Percentiles rank a stretch among this genome's conserved stretches.
These are phyloP conservation scores for Zeugodacus cucurbitae DNA, from an alignment of 1,140 invertebrate genomes.

Conservation along the genomic window DNA sequence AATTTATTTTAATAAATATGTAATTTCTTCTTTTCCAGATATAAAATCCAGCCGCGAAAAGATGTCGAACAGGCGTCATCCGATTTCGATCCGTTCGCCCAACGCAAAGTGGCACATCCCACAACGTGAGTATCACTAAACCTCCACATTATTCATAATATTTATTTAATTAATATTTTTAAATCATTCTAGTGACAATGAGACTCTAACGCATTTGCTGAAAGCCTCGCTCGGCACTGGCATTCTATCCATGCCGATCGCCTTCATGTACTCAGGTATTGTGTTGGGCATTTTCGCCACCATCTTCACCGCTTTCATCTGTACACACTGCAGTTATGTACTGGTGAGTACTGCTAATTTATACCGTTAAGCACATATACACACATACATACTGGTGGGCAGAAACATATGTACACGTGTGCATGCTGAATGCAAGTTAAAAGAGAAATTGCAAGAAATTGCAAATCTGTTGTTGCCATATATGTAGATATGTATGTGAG, in stretches of 20 bases:
- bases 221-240: slow-evolving; percentile 92
- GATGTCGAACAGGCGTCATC: slow-evolving; percentile 69
- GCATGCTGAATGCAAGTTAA: neutral
- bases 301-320: slow-evolving; percentile 82
- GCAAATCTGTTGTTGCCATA: neutral
- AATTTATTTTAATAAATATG: neutral
- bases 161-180: slow-evolving; percentile 24
- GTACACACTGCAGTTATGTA: slow-evolving; percentile 88
- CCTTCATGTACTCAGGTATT: slow-evolving; percentile 84
- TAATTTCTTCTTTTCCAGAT: slow-evolving; percentile 68
- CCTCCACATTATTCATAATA: neutral
- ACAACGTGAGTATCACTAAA: slow-evolving; percentile 77
- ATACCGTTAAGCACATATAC: neutral
- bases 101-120: slow-evolving; percentile 77
- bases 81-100: slow-evolving; percentile 79
- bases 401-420: neutral
- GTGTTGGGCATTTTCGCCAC: slow-evolving; percentile 80
- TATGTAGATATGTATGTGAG: neutral
- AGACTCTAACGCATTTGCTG: slow-evolving; percentile 86
- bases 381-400: neutral
- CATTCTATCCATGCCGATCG: slow-evolving; percentile 89
- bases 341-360: slow-evolving; percentile 72
- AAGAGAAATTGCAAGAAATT: neutral
- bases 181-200: slow-evolving; percentile 74
- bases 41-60: slow-evolving; percentile 70